phyloP scores from a whole-genome alignment of 2,797 vertebrate species.

The Pogoniulus pusillus region DNA sequence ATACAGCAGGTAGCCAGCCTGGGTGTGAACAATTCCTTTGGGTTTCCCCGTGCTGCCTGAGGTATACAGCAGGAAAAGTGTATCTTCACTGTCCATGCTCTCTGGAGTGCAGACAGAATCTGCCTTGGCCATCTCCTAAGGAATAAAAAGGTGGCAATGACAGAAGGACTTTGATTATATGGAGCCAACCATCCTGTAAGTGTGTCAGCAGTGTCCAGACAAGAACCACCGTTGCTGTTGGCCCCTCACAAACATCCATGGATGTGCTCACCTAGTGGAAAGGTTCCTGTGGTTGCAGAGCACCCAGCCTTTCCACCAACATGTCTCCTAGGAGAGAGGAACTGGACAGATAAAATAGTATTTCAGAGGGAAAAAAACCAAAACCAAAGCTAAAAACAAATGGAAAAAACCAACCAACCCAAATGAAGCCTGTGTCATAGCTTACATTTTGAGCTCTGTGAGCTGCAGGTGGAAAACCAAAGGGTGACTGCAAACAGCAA shows the following conservation, averaged over 20 bases:
- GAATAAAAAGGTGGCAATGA: neutral
- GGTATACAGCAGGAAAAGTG: constrained; percentile 92
- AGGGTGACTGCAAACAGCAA: neutral
- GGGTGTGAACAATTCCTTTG: constrained; percentile 94
- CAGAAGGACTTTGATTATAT: neutral
- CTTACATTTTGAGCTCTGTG: neutral
- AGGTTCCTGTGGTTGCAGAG: neutral
- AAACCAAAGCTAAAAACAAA: no score
- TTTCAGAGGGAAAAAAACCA: no score
- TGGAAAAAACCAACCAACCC: no score
- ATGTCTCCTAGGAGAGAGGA: neutral
- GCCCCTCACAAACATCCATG: neutral
- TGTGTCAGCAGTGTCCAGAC: neutral
- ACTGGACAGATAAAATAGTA: no score
- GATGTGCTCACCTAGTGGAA: neutral
- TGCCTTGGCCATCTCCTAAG: constrained; percentile 87
- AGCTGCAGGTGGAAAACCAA: neutral
- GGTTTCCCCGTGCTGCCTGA: constrained; percentile 95
- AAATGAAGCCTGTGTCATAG: no score
- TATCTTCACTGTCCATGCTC: constrained; percentile 91
- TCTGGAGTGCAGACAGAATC: constrained; percentile 82
- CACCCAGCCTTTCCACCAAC: neutral
- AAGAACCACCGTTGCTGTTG: neutral
- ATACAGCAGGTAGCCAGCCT: constrained; percentile 94
- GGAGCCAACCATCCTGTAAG: neutral